phyloP scores from a whole-genome alignment of 2,888 invertebrate species.

The Pterobdella sp. region DNA sequence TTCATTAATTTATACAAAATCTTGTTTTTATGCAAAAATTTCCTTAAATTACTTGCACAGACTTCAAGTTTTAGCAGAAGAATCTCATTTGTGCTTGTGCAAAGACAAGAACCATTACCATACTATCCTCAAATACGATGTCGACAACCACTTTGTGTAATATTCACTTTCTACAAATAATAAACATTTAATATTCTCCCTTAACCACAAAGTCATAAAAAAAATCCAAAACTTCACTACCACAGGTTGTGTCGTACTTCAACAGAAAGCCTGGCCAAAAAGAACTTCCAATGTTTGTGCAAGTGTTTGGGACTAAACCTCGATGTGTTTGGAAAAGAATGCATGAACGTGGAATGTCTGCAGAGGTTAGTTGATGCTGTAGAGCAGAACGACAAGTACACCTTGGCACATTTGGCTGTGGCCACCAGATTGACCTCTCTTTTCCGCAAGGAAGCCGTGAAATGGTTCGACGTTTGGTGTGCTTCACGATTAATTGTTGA shows the following conservation, averaged over 20 bases:
- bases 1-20: no score
- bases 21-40: not conserved
- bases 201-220: not conserved
- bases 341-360: not conserved
- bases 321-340: not conserved
- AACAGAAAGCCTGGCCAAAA: not conserved
- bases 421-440: not conserved
- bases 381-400: not conserved
- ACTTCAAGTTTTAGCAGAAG: not conserved
- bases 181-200: not conserved
- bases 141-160: not conserved
- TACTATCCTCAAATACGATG: not conserved
- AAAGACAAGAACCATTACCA: conserved; percentile 1
- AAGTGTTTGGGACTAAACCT: not conserved
- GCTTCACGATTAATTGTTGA: not conserved
- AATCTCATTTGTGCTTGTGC: not conserved
- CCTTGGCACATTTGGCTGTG: not conserved
- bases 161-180: not conserved
- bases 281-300: not conserved
- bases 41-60: not conserved
- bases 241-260: not conserved
- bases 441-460: not conserved
- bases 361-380: not conserved
- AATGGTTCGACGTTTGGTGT: no score
- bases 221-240: not conserved